Percentiles rank a stretch among this genome's conserved stretches.
Evolutionary conservation across 2,797 vertebrate species (phyloP).

Genomic region (Stomatorhinus walkeri): DNA sequence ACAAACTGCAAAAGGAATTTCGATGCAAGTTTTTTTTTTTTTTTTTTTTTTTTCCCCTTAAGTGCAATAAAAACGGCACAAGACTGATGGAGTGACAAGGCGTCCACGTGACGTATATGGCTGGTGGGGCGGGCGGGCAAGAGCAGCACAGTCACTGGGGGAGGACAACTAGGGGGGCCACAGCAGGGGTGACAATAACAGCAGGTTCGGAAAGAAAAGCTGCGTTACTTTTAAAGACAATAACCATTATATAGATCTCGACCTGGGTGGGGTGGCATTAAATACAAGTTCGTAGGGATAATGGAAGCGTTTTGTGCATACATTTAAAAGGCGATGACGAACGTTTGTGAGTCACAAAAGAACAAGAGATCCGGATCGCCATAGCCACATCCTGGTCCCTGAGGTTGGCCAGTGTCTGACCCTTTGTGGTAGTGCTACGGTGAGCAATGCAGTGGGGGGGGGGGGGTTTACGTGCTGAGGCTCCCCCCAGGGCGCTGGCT

Average conservation of each 20-base stretch:
- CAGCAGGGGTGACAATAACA: slow-evolving; percentile 45
- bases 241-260: background rate
- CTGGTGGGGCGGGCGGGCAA: background rate
- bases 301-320: background rate
- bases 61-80: slow-evolving; percentile 82
- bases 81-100: slow-evolving; percentile 39
- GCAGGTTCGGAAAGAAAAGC: slow-evolving; percentile 56
- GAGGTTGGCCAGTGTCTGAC: background rate
- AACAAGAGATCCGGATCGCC: background rate
- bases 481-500: background rate
- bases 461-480: background rate
- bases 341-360: background rate
- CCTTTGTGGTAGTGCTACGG: background rate
- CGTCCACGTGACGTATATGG: background rate
- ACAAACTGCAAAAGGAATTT: slow-evolving; percentile 20
- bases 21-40: slow-evolving; percentile 31
- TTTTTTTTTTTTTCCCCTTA: slow-evolving; percentile 56
- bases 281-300: background rate
- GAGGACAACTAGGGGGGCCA: slow-evolving; percentile 58
- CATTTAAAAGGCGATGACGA: background rate
- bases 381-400: slow-evolving; percentile 2
- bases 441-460: background rate
- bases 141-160: slow-evolving; percentile 68
- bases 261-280: background rate
- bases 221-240: slow-evolving; percentile 57